Evolutionary conservation across 2,797 vertebrate genomes (phyloP).

Genomic region (Mycteria americana): DNA sequence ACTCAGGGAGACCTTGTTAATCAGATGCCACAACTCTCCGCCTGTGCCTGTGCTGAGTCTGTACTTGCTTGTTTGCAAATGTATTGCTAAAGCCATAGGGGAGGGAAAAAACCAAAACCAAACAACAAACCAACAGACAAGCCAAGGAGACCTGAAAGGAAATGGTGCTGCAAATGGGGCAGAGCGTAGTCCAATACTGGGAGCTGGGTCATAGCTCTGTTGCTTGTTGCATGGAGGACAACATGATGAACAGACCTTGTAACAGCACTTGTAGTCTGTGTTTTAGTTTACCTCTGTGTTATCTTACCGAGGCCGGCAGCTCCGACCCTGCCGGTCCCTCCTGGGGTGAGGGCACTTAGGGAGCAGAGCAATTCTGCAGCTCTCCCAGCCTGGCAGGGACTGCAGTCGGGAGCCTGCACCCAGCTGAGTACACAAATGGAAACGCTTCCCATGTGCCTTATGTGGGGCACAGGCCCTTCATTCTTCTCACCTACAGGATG

Average conservation of each 20-base stretch:
- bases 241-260: accelerated
- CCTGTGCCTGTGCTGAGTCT: not conserved
- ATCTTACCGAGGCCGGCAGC: accelerated
- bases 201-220: not conserved
- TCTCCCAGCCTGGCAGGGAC: not conserved
- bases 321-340: accelerated
- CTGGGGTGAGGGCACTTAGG: not conserved
- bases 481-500: not conserved
- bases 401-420: not conserved
- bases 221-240: not conserved
- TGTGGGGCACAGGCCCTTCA: not conserved
- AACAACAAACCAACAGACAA: not conserved
- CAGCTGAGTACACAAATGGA: not conserved
- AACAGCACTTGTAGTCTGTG: not conserved
- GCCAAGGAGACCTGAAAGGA: not conserved
- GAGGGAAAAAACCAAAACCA: not conserved
- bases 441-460: not conserved
- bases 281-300: not conserved
- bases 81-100: not conserved
- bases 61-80: not conserved
- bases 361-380: not conserved
- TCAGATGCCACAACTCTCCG: not conserved
- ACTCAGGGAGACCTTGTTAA: slow-evolving; percentile 3
- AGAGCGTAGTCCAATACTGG: not conserved
- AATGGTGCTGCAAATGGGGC: not conserved